Evolutionary conservation across 2,113 vertebrate species (phyloP).

Genomic region (Mesitornis unicolor): DNA sequence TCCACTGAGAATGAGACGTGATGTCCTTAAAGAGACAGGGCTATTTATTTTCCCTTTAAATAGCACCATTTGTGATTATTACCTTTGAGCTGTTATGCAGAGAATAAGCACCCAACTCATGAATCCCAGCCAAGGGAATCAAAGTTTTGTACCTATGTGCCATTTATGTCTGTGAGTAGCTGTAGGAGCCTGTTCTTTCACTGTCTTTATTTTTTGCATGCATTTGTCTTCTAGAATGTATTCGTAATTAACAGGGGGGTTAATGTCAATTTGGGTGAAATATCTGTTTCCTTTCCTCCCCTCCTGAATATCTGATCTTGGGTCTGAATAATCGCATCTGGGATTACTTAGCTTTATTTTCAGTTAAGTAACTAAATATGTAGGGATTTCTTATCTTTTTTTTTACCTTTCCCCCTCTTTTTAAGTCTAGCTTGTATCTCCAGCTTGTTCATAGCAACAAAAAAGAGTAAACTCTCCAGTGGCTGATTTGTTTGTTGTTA

Average conservation of each 20-base stretch:
- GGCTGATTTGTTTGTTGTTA: neutral
- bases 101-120: conserved; percentile 23
- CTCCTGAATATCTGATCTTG: neutral
- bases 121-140: conserved; percentile 40
- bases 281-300: neutral
- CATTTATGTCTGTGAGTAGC: conserved; percentile 3
- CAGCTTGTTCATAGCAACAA: neutral
- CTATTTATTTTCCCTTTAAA: conserved; percentile 63
- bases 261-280: neutral
- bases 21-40: conserved; percentile 56
- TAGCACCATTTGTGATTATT: conserved; percentile 45
- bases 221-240: neutral
- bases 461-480: neutral
- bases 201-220: neutral
- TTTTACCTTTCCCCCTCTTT: neutral
- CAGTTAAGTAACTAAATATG: neutral
- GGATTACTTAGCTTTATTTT: neutral
- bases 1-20: conserved; percentile 16
- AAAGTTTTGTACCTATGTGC: conserved; percentile 17
- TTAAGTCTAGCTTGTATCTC: neutral
- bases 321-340: neutral
- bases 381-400: neutral
- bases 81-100: neutral
- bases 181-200: neutral
- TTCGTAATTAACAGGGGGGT: neutral